Evolutionary conservation across 1,140 invertebrate species (phyloP).

Genomic region (Drosophila nebulosa): DNA sequence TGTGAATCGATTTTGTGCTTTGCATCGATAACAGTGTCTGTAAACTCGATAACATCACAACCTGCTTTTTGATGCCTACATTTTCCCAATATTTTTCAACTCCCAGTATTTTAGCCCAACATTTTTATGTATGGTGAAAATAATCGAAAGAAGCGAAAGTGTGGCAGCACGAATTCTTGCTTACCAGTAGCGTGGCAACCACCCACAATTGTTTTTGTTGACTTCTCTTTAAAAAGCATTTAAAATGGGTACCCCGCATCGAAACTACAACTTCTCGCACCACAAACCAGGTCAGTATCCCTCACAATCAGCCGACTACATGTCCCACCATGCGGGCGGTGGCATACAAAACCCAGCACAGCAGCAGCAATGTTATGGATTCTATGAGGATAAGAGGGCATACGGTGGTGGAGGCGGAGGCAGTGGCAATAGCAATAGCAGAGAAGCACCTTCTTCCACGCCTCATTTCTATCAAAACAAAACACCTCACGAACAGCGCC

Average conservation of each 20-base stretch:
- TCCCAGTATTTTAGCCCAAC: no score
- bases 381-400: slow-evolving; percentile 35
- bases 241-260: slow-evolving; percentile 49
- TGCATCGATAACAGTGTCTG: no score
- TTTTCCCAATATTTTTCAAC: no score
- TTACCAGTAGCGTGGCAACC: not conserved
- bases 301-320: slow-evolving; percentile 51
- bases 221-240: not conserved
- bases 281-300: slow-evolving; percentile 48
- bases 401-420: not conserved
- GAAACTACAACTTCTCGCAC: slow-evolving; percentile 30
- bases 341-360: slow-evolving; percentile 30
- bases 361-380: slow-evolving; percentile 15
- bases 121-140: no score
- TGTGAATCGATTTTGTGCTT: no score
- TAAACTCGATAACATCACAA: no score
- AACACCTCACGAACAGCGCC: slow-evolving; percentile 30
- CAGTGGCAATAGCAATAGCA: no score
- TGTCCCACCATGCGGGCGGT: slow-evolving; percentile 50
- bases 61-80: no score
- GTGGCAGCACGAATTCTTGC: no score
- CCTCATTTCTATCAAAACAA: slow-evolving; percentile 59
- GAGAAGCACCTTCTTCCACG: not conserved
- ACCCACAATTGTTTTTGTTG: not conserved
- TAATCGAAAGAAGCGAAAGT: no score